Evolutionary conservation across 35 echinoderm and acorn worm species (phyloP).

Genomic region (Eucidaris tribuloides): DNA sequence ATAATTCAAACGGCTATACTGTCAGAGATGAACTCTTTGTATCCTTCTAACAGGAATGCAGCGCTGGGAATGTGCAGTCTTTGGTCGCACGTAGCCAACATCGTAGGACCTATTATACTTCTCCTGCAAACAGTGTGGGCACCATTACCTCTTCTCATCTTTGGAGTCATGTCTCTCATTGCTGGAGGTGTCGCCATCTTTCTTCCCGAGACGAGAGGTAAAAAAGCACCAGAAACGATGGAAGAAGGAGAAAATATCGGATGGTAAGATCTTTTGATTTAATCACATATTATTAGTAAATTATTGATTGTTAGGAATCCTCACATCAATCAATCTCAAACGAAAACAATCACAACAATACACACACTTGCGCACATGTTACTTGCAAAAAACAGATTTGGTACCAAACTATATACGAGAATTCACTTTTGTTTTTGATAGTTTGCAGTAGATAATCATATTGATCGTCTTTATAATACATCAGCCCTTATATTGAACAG

Average conservation of each 20-base stretch:
- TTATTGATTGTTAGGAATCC: no score
- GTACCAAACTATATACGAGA: no score
- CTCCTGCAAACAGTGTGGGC: constrained; percentile 9
- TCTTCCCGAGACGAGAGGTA: constrained; percentile 77
- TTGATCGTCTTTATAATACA: no score
- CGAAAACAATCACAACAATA: no score
- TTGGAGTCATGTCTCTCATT: constrained; percentile 48
- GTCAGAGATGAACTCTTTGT: not conserved
- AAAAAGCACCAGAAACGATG: constrained; percentile 73
- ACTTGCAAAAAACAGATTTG: no score
- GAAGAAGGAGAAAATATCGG: constrained; percentile 57
- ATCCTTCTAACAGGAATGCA: not conserved
- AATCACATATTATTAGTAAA: no score
- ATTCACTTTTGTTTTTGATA: no score
- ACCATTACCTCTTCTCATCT: constrained; percentile 70
- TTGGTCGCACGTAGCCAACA: constrained; percentile 3
- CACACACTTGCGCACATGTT: no score
- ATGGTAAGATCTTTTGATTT: constrained; percentile 40
- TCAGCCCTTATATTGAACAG: no score
- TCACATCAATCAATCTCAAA: no score
- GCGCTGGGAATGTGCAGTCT: not conserved
- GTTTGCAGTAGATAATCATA: no score
- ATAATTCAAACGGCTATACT: no score
- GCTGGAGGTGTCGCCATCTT: constrained; percentile 54
- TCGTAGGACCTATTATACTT: not conserved